A percentile compares a stretch with the other conserved stretches of the same genome.
These are phyloP conservation scores for Colius striatus DNA, from an alignment of 2,113 vertebrate genomes.

Conservation along the genomic window DNA sequence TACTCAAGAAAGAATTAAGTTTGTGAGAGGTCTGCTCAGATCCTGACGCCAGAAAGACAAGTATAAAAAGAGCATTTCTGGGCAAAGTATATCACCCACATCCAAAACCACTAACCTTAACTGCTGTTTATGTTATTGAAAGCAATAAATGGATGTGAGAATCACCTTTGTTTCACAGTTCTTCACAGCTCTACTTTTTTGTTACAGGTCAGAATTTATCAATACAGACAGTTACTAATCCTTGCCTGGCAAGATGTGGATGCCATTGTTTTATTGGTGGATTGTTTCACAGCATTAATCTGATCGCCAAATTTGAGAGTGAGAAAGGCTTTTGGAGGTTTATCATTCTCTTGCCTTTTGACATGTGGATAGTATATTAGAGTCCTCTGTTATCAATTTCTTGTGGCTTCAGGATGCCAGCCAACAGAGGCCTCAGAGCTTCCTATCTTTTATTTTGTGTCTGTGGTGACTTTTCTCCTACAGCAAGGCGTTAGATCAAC, in stretches of 20 bases:
- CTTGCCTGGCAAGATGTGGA: background rate
- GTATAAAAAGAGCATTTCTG: background rate
- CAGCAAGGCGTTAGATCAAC: conserved; percentile 44
- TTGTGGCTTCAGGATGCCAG: conserved; percentile 52
- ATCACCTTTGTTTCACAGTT: background rate
- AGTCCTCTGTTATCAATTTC: conserved; percentile 33
- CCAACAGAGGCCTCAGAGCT: conserved; percentile 45
- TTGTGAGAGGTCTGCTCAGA: background rate
- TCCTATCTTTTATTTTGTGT: conserved; percentile 56
- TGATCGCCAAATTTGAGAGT: conserved; percentile 18
- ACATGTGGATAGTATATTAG: background rate
- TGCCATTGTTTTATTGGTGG: background rate
- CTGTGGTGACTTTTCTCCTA: conserved; percentile 22
- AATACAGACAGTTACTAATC: background rate
- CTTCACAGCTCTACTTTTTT: background rate
- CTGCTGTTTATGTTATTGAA: background rate
- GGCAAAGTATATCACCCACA: background rate
- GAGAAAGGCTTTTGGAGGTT: conserved; percentile 17
- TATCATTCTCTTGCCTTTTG: conserved; percentile 49
- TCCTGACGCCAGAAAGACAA: background rate
- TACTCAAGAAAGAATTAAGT: background rate
- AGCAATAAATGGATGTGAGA: background rate
- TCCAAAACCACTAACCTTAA: background rate
- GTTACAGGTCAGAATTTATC: background rate
- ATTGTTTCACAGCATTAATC: background rate